Evolutionary conservation across 2,888 invertebrate genomes (phyloP).

Genomic region (Diogma glabrata): DNA sequence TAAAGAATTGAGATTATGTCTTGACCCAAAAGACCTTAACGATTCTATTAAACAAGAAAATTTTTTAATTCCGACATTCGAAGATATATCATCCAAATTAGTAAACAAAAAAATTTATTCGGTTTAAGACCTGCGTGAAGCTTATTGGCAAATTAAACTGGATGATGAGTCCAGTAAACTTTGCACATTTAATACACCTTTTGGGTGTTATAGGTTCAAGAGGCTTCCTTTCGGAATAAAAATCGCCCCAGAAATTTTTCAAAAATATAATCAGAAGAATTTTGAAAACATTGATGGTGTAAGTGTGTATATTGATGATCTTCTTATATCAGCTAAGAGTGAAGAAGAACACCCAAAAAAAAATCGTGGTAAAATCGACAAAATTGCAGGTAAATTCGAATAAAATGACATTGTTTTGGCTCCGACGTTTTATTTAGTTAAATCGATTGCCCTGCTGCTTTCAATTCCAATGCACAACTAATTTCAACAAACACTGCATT

Average conservation of each 20-base stretch:
- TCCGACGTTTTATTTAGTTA: no score
- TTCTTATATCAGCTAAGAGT: constrained; percentile 16
- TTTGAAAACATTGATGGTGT: constrained; percentile 21
- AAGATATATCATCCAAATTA: constrained; percentile 18
- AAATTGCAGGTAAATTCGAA: no score
- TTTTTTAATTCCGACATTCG: constrained; percentile 20
- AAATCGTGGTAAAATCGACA: no score
- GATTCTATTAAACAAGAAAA: constrained; percentile 19
- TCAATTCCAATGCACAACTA: no score
- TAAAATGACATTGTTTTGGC: no score
- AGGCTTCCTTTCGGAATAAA: constrained; percentile 21
- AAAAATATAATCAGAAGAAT: constrained; percentile 16
- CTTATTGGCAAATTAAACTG: constrained; percentile 18
- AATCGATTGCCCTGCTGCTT: no score
- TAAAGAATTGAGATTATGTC: constrained; percentile 21
- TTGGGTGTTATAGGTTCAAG: constrained; percentile 16
- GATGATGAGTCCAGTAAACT: constrained; percentile 26
- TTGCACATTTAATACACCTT: constrained; percentile 21
- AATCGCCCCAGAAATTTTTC: constrained; percentile 21
- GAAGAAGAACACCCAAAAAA: no score
- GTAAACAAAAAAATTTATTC: constrained; percentile 17
- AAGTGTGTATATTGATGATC: constrained; percentile 26
- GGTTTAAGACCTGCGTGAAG: constrained; percentile 19
- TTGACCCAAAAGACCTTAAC: constrained; percentile 22
- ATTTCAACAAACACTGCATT: no score